Percentiles rank a stretch among this genome's conserved stretches.
Evolutionary conservation across 2,113 vertebrate genomes (phyloP).

Genomic region (Sardina pilchardus): DNA sequence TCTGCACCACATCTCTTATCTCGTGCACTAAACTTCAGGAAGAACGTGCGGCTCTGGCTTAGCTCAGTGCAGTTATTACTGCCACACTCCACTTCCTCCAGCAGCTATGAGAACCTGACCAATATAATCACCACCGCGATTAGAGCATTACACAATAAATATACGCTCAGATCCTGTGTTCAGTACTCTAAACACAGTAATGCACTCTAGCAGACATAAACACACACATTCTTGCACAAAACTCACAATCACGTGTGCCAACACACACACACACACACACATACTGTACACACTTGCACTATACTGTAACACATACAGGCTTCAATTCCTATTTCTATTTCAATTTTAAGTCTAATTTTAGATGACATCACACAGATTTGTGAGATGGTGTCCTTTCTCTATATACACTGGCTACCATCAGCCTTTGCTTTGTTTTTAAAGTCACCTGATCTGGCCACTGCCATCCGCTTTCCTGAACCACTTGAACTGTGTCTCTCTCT

Average conservation of each 20-base stretch:
- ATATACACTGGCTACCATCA: background rate
- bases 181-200: background rate
- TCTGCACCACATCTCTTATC: background rate
- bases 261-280: slow-evolving; percentile 9
- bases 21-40: background rate
- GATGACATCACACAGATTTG: background rate
- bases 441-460: slow-evolving; percentile 1
- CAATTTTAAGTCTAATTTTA: background rate
- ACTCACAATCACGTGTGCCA: background rate
- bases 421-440: background rate
- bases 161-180: background rate
- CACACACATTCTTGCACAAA: background rate
- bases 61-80: background rate
- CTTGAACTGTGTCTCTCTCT: slow-evolving; percentile 5
- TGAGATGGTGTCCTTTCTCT: background rate
- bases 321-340: no score
- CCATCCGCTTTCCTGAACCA: background rate
- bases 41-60: background rate
- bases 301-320: background rate
- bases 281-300: background rate
- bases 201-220: background rate
- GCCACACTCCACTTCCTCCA: background rate
- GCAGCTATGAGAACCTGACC: background rate
- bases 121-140: background rate
- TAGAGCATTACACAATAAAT: background rate